A percentile compares a stretch with the other conserved stretches of the same genome.
Evolutionary conservation across 1,140 invertebrate species (phyloP).

Genomic region (Drosophila lowei): DNA sequence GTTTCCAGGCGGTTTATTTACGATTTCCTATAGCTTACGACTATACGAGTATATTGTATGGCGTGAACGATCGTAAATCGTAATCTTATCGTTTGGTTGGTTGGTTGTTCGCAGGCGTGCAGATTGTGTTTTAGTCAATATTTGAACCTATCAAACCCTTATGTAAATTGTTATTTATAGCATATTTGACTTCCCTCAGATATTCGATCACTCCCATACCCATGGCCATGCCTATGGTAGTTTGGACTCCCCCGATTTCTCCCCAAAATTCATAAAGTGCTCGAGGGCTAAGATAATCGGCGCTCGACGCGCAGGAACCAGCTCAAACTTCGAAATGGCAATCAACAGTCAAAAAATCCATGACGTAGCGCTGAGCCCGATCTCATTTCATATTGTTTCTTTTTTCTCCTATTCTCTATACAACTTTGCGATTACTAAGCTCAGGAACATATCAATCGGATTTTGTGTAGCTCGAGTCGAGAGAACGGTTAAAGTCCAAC

Average conservation of each 20-base stretch:
- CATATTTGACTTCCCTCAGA: conserved; percentile 5
- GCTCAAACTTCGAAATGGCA: conserved; percentile 19
- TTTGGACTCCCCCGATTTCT: neutral
- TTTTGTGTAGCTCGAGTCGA: conserved; percentile 50
- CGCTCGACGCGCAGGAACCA: conserved; percentile 7
- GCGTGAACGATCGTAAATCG: conserved; percentile 21
- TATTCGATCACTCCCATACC: neutral
- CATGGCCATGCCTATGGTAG: too few species aligned
- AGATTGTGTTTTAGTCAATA: conserved; percentile 44
- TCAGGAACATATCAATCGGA: conserved; percentile 38
- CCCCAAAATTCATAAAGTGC: neutral
- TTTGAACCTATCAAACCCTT: conserved; percentile 53
- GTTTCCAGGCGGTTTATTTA: conserved; percentile 32
- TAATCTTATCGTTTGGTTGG: conserved; percentile 52
- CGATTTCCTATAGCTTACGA: conserved; percentile 28
- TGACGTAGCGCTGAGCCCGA: conserved; percentile 27
- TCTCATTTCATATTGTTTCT: conserved; percentile 31
- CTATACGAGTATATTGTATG: conserved; percentile 2
- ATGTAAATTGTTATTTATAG: conserved; percentile 59
- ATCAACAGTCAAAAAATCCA: conserved; percentile 32
- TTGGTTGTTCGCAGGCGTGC: conserved; percentile 9
- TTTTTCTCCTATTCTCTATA: conserved; percentile 40
- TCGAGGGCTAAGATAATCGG: conserved; percentile 5
- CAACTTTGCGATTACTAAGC: neutral
- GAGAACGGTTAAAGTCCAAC: conserved; percentile 55